Evolutionary conservation across 2,888 invertebrate species (phyloP), one percentile per base, ranked within the genome.

Genomic region (Trichopoda pennipes): DNA sequence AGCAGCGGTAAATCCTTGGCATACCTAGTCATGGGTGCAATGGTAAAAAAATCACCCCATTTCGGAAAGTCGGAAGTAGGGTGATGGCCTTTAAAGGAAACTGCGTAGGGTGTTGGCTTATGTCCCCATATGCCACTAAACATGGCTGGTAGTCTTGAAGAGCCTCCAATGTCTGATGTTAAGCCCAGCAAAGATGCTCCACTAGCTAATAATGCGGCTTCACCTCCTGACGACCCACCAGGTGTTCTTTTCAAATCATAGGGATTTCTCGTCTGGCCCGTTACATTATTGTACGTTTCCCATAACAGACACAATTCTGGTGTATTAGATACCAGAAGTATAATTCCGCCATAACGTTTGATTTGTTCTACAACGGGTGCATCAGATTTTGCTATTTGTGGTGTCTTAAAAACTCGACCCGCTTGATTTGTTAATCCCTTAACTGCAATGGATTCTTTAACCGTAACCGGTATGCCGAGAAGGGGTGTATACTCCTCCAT

Each of bases 91-190:
- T 93, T 92, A 77, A 93, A 91, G 1, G 95, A 94, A 3, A 95
- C 91, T 6, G 93, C 92, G 85, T 93, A 93, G 1, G 95, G 94
- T 55, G 96, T 94, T 0, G 97, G 96, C 88, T 97, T 98, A 89
- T 98, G 97, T n/a, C 98, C 98, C 92, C 95, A 98, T 73, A 98
- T 94, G 23, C 98, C 98, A 87, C 96, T 97, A 90, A 96, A 98
- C 93, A 96, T 95, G 1, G 97, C 94, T 0, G 98, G 98, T 87
- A 98, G 93, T 63, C 98, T 93, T 16, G 97, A 94, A 3, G 97
- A 97, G 0, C 98, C 98, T 0, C 96, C 97, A 68, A 98, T 95
- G 89, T 98, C 98, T 1, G 97, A 97, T 0, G 96, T 96, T 16
- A 98, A 92, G 10, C 97, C 96, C 38, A 97, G 92, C 6, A 97